Base-by-base conservation (phyloP, 2,888 invertebrate species). In the Bembecia ichneumoniformis region DNA sequence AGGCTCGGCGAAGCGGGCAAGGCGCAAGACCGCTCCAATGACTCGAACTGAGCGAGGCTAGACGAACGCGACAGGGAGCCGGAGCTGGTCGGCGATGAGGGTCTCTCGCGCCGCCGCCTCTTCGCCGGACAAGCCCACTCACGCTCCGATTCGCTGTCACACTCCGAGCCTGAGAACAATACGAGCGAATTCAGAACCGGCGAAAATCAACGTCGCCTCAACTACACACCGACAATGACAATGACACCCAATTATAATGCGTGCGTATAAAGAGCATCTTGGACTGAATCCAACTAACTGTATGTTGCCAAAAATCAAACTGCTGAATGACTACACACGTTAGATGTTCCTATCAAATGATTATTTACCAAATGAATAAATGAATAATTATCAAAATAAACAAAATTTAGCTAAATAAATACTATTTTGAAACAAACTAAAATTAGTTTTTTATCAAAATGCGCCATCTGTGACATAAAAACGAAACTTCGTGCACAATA, bases 11-110 rank as follows among this genome's bases (percentile, higher is more conserved):
- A 83, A 47, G 68, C 74, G 49, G 81, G 81, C n/a, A 82, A 82
- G 34, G 83, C 82, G 63, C 86, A 87, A 46, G 86, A 84, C 36
- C 87, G 90, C 72, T 95, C 95, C 53, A 95, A 83, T 3, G 93
- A 94, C 80, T 95, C 95, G 77, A 96, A 96, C 77, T 95, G 95
- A 55, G 95, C 89, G 55, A 96, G 87, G 60, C 94, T 94, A 57
- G 94, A 94, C 54, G 94, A 94, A 57, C 95, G 90, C 62, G 93
- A 93, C 11, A 93, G 87, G 47, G 92, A 92, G 69, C 81, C 72
- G 66, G 83, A 57, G 78, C 82, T 84, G 70, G 72, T 59, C 53
- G 80, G 83, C 55, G 86, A 84, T 51, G 68, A 52, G 55, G 77
- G 80, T 55, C 81, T 80, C 64, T 92, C 91, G 65, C 92, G 91